A percentile compares a stretch with the other conserved stretches of the same genome.
Conservation (phyloP, 1,140 invertebrate species). For the Drosophila funebris region DNA sequence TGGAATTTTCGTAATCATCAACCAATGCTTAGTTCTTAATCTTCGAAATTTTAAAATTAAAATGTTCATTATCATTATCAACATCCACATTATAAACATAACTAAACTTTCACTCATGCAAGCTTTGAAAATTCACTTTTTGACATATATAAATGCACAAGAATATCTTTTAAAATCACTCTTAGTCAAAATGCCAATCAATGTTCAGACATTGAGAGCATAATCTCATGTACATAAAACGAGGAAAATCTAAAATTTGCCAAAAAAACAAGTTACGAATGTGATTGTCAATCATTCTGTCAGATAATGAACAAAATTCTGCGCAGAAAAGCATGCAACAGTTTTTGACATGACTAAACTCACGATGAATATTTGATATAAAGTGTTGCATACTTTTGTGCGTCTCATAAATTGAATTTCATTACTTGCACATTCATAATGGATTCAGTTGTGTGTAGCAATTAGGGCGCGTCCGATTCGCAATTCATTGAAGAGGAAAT, state of each 20-base stretch:
- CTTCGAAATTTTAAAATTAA: too few relatives aligned
- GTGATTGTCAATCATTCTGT: not conserved
- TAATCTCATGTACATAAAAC: too few relatives aligned
- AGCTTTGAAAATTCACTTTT: not conserved
- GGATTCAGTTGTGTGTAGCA: not conserved
- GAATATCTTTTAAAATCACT: not conserved
- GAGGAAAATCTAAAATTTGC: too few relatives aligned
- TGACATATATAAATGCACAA: not conserved
- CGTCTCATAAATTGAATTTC: slow-evolving; percentile 6
- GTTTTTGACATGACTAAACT: not conserved
- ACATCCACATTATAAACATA: too few relatives aligned
- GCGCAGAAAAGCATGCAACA: slow-evolving; percentile 18
- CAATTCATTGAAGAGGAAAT: not conserved
- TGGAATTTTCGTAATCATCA: slow-evolving; percentile 7
- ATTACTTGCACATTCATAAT: not conserved
- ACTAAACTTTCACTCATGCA: not conserved
- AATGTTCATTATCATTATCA: too few relatives aligned
- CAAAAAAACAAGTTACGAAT: not conserved
- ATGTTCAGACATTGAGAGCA: not conserved
- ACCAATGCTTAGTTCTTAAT: not conserved
- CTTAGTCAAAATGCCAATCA: not conserved
- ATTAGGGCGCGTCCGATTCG: not conserved
- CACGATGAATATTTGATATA: not conserved
- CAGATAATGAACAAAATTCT: too few relatives aligned
- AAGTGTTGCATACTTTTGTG: slow-evolving; percentile 41